Evolutionary conservation across 2,888 invertebrate species (phyloP).

Genomic region (Arctia plantaginis): DNA sequence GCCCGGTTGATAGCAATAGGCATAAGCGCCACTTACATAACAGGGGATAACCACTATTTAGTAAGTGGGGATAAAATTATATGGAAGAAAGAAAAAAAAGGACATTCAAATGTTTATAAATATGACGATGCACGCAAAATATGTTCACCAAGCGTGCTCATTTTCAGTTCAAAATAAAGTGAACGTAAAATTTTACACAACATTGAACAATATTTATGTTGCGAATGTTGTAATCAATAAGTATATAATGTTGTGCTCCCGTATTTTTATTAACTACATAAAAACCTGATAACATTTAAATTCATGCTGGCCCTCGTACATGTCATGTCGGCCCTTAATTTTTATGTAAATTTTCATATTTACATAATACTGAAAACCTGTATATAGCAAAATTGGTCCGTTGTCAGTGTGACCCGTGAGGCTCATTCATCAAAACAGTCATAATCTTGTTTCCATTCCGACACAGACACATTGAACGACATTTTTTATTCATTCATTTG

Average conservation of each 20-base stretch:
- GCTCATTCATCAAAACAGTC: constrained; percentile 72
- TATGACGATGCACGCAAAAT: too few species aligned
- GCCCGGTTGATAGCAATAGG: too few species aligned
- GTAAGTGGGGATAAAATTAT: too few species aligned
- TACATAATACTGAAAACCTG: constrained; percentile 36
- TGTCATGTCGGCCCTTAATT: constrained; percentile 33
- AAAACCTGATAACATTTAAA: constrained; percentile 14
- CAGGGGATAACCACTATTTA: too few species aligned
- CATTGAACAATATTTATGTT: background rate
- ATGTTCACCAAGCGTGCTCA: too few species aligned
- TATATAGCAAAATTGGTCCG: constrained; percentile 54
- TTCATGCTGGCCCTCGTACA: constrained; percentile 13
- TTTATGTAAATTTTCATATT: constrained; percentile 49
- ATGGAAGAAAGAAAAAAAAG: too few species aligned
- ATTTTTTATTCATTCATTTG: constrained; percentile 66
- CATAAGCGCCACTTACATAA: too few species aligned
- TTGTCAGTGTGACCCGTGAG: constrained; percentile 62
- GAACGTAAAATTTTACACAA: too few species aligned
- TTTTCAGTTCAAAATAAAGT: too few species aligned
- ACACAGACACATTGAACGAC: constrained; percentile 68
- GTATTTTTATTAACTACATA: background rate
- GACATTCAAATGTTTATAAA: too few species aligned
- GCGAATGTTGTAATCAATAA: background rate
- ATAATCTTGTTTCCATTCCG: constrained; percentile 71
- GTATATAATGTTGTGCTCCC: background rate